Evolutionary conservation across 2,113 vertebrate species (phyloP), one percentile per base, ranked within the genome.

Genomic region (Trochalopteron elliotii): DNA sequence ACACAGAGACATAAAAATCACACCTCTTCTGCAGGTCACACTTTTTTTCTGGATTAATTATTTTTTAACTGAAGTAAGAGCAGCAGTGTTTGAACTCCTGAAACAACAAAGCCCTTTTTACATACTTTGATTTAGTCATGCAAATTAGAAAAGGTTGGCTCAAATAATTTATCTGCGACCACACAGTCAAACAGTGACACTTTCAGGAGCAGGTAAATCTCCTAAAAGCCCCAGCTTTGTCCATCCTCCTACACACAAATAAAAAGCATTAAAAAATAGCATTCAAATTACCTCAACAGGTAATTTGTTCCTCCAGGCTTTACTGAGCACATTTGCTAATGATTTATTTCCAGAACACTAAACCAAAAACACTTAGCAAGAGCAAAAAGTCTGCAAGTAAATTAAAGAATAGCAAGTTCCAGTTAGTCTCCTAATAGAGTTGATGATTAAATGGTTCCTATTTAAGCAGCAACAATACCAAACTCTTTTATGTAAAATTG

Each of bases 381-480:
- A 88, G 67, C 27, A 83, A 93, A 76, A 90, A 63, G 1, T 74
- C 70, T 92, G 79, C 42, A 88, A 93, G 81, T 90, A 95, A 86
- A 88, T 87, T 81, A 80, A 92, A 83, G 71, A 87, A 52, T 40
- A 63, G 24, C 57, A 90, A 90, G 22, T 86, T 80, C 64, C 50
- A 78, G 45, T 76, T 69, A 85, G 63, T 37, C 56, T 91, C 70
- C 71, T 70, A 87, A 81, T 63, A 86, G 33, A 71, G 18, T 20
- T 6, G 31, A 14, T 86, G 82, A 95, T 88, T 83, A 96, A 93
- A 78, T 70, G 56, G 44, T n/a, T 96, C 83, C 85, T 88, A 64
- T 96, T 83, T 94, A 92, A 87, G 39, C 33, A 89, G 56, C 60
- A 86, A 49, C n/a, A 59, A 60, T 44, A 68, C 16, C 19, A 77